Evolutionary conservation across 2,113 vertebrate species (phyloP).

Genomic region (Melanerpes formicivorus): DNA sequence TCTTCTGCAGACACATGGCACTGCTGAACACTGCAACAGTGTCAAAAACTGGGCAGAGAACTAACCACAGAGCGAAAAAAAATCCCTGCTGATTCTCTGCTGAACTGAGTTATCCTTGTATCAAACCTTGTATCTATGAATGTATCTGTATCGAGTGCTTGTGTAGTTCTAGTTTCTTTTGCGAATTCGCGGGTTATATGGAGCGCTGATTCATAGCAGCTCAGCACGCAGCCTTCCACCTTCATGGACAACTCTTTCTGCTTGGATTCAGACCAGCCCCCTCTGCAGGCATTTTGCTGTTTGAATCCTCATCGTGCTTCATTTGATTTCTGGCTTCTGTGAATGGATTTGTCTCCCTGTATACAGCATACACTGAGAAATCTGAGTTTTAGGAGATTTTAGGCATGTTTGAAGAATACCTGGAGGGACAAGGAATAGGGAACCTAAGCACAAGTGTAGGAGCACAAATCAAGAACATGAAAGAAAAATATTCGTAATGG

Average conservation of each 20-base stretch:
- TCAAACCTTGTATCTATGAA: not conserved
- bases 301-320: not conserved
- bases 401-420: not conserved
- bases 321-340: not conserved
- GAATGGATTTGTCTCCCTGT: not conserved
- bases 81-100: not conserved
- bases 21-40: accelerated
- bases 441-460: no score
- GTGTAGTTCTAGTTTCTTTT: not conserved
- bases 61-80: not conserved
- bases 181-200: accelerated
- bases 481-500: not conserved
- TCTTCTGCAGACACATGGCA: not conserved
- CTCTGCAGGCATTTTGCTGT: not conserved
- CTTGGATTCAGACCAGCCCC: not conserved
- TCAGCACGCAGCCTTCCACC: not conserved
- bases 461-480: not conserved
- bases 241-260: not conserved
- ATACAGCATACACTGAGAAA: not conserved
- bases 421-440: not conserved
- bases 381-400: not conserved
- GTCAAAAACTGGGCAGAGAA: not conserved
- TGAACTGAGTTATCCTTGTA: not conserved
- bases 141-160: not conserved
- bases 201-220: not conserved